These are phyloP conservation scores for Labrus mixtus DNA, from an alignment of 2,113 vertebrate genomes.

Conservation along the genomic window DNA sequence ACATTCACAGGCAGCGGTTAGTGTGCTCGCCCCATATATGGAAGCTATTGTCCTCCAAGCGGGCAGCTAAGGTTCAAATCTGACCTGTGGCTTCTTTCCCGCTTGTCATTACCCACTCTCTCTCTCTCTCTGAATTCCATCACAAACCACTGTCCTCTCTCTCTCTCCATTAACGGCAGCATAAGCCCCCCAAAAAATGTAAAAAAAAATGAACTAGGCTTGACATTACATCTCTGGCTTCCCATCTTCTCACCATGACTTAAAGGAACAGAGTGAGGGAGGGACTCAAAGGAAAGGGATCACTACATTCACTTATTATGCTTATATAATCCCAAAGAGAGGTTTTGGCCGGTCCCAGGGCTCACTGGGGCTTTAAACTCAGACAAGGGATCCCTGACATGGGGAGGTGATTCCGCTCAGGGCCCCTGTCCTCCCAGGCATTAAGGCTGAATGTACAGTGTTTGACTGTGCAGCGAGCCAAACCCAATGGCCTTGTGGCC, in stretches of 20 bases:
- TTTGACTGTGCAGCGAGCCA: conserved; percentile 32
- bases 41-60: too few relatives aligned
- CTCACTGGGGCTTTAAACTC: conserved; percentile 32
- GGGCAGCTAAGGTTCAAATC: too few relatives aligned
- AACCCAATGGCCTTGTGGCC: conserved; percentile 39
- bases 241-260: conserved; percentile 15
- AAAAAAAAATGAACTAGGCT: too few relatives aligned
- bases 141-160: too few relatives aligned
- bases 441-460: conserved; percentile 44
- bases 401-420: conserved; percentile 34
- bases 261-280: not conserved
- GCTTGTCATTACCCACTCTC: too few relatives aligned
- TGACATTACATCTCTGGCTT: not conserved
- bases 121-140: too few relatives aligned
- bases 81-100: too few relatives aligned
- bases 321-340: conserved; percentile 41
- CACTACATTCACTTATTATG: conserved; percentile 2
- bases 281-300: conserved; percentile 14
- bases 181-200: conserved; percentile 3
- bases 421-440: conserved; percentile 37
- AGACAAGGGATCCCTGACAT: conserved; percentile 44
- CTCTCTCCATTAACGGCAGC: too few relatives aligned
- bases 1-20: too few relatives aligned
- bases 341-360: conserved; percentile 9
- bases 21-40: too few relatives aligned